Base-by-base conservation (phyloP, 1,140 invertebrate species). In the Pseudoatta argentina region DNA sequence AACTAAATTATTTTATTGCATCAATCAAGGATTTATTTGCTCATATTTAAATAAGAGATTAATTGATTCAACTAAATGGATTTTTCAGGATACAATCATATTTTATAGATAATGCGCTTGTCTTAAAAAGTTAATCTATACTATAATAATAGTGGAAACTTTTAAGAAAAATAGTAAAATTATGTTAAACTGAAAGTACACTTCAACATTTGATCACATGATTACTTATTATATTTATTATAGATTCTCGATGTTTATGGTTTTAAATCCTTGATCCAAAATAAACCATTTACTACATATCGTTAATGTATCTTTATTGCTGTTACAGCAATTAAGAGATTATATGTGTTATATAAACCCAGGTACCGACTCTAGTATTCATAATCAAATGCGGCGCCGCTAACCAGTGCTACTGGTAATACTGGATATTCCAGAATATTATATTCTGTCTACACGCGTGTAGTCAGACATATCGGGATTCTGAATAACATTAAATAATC, bases 401-500 rank as follows among this genome's bases (percentile, higher is more conserved):
- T 69, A 78, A 59, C 51, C 21, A 76, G 64, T 63, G 76, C 66
- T 81, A 90, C 89, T 87, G 87, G 89, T 79, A 90, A 91, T 88
- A 91, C 89, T 87, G 89, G 89, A 91, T 91, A 86, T 88, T 90
- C 89, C 85, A 88, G 89, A 90, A 90, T 90, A 82, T 85, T 63
- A 76, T 61, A 85, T 66, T 67, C 73, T 55, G 51, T 34, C 34
- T 78, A 48, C 30, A 27, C 12, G 34, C 59, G 10, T 48, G 34
- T 67, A 69, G 34, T n/a, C 34, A 44, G 64, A 27, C 48, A 21
- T 64, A 78, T 66, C 21, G 61, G 10, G 39, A 78, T 66, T 77
- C n/a, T 3, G 39, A 48, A 82, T 51, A 83, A 34, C 39, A 53
- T 85, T 85, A 78, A 85, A 85, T 78, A 85, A 78, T 85, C 48